Evolutionary conservation across 1,140 invertebrate species (phyloP).

Genomic region (Euwallacea fornicatus): DNA sequence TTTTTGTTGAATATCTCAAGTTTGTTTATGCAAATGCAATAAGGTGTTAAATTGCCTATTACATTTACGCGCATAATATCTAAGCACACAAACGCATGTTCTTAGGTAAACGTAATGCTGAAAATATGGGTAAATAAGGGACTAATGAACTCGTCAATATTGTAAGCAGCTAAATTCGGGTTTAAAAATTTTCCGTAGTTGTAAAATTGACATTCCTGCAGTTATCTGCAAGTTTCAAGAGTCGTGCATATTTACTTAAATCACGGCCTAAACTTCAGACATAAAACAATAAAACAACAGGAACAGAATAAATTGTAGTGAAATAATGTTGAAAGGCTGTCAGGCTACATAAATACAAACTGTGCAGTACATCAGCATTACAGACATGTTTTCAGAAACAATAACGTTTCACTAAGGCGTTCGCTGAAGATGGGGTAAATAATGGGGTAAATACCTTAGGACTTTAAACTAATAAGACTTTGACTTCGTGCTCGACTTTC

Average conservation of each 20-base stretch:
- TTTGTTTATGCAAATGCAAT: constrained; percentile 22
- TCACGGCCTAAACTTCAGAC: constrained; percentile 18
- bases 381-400: constrained; percentile 36
- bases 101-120: constrained; percentile 12
- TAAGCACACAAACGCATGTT: constrained; percentile 7
- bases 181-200: too few relatives aligned
- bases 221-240: not conserved
- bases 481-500: too few relatives aligned
- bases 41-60: constrained; percentile 30
- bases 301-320: constrained; percentile 33
- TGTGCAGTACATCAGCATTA: constrained; percentile 31
- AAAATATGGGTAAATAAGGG: constrained; percentile 10
- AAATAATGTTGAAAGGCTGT: constrained; percentile 33
- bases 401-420: constrained; percentile 31
- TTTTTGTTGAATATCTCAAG: constrained; percentile 9
- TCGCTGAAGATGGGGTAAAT: constrained; percentile 3
- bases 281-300: constrained; percentile 26
- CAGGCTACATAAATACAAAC: constrained; percentile 34
- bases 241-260: constrained; percentile 31
- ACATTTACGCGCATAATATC: constrained; percentile 20
- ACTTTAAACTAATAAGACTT: not conserved
- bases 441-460: constrained; percentile 1
- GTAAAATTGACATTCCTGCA: not conserved
- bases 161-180: too few relatives aligned
- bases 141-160: constrained; percentile 18